Evolutionary conservation across 2,113 vertebrate genomes (phyloP).

Genomic region (Xenopus tropicalis): DNA sequence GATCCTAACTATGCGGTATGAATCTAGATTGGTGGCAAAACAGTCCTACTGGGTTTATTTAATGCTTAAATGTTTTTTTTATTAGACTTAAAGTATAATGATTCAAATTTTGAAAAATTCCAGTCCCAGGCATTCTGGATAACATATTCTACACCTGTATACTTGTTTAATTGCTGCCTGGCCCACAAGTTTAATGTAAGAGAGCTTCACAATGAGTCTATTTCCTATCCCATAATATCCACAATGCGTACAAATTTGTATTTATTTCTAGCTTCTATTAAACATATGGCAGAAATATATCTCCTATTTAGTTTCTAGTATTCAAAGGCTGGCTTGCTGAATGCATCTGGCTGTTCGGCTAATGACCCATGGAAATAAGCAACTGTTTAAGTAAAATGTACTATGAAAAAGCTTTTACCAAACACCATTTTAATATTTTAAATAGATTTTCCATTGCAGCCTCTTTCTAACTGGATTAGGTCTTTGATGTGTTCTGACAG

Average conservation of each 20-base stretch:
- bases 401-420: conserved; percentile 89
- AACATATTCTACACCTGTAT: too few species aligned
- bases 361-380: conserved; percentile 97
- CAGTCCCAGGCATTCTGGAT: too few species aligned
- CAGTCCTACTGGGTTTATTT: too few species aligned
- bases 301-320: conserved; percentile 82
- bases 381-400: conserved; percentile 95
- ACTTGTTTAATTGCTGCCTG: not conserved
- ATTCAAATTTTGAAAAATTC: too few species aligned
- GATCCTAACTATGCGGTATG: too few species aligned
- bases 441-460: conserved; percentile 87
- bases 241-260: conserved; percentile 20
- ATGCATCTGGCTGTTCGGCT: conserved; percentile 82
- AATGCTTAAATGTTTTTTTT: too few species aligned
- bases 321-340: conserved; percentile 72
- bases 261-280: conserved; percentile 54
- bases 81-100: too few species aligned
- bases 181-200: not conserved
- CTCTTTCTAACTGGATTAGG: conserved; percentile 94
- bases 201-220: not conserved
- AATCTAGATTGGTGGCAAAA: too few species aligned
- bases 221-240: conserved; percentile 18
- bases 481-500: conserved; percentile 95
- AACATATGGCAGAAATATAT: conserved; percentile 62
- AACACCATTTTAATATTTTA: conserved; percentile 99